A percentile compares a stretch with the other conserved stretches of the same genome.
Evolutionary conservation across 2,888 invertebrate species (phyloP).

Genomic region (Nasonovia ribisnigri): DNA sequence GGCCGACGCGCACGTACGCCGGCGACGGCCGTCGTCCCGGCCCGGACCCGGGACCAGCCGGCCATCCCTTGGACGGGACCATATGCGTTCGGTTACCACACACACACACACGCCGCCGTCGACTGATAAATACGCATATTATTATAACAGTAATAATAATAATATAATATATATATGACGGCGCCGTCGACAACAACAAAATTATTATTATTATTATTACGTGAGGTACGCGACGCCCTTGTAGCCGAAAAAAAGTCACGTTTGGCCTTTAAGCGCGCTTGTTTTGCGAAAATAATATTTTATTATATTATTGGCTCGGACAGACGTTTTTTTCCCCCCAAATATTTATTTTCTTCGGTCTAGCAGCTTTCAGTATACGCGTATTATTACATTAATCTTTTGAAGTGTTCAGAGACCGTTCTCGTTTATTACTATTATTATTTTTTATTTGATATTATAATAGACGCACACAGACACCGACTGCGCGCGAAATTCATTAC

Average conservation of each 20-base stretch:
- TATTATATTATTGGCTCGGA: slow-evolving; percentile 40
- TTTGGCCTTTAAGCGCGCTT: slow-evolving; percentile 31
- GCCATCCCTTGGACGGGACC: slow-evolving; percentile 24
- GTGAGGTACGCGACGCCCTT: background rate
- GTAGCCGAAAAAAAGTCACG: slow-evolving; percentile 3
- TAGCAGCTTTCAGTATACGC: slow-evolving; percentile 11
- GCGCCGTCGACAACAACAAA: background rate
- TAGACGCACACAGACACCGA: background rate
- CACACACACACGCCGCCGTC: slow-evolving; percentile 13
- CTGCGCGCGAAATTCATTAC: slow-evolving; percentile 50
- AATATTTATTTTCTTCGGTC: slow-evolving; percentile 34
- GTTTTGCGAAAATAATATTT: slow-evolving; percentile 4
- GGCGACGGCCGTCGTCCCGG: background rate
- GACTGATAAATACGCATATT: background rate
- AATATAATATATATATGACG: background rate
- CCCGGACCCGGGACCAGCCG: too few relatives aligned
- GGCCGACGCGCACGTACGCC: background rate
- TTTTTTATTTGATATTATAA: slow-evolving; percentile 16
- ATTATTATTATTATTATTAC: background rate
- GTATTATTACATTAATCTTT: background rate
- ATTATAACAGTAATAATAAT: slow-evolving; percentile 2
- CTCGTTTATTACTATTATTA: background rate
- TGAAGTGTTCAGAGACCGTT: background rate
- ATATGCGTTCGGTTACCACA: slow-evolving; percentile 51
- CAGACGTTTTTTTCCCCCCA: background rate